A percentile compares a stretch with the other conserved stretches of the same genome.
Evolutionary conservation across 2,888 invertebrate genomes (phyloP).

Genomic region (Andricus curvator): DNA sequence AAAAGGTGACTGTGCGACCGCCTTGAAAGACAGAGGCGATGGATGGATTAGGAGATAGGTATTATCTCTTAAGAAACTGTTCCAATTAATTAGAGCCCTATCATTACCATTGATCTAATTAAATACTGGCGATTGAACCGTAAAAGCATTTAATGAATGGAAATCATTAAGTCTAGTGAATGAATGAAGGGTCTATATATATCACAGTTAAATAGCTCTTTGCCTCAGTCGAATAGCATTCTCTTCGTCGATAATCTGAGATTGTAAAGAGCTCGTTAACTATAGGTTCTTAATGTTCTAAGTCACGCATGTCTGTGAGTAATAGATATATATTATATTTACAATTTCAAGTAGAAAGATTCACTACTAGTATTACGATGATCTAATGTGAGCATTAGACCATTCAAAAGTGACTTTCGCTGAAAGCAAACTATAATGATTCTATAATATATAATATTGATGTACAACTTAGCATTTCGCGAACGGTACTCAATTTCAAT

Average conservation of each 20-base stretch:
- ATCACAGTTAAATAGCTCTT: background rate
- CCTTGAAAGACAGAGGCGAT: background rate
- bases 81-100: slow-evolving; percentile 9
- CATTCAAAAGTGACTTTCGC: slow-evolving; percentile 41
- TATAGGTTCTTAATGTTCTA: slow-evolving; percentile 20
- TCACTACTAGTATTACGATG: slow-evolving; percentile 5
- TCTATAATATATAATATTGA: background rate
- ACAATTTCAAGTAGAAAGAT: slow-evolving; percentile 6
- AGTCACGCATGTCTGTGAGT: slow-evolving; percentile 22
- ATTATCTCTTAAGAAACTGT: background rate
- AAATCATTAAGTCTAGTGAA: slow-evolving; percentile 22
- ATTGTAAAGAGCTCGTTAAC: slow-evolving; percentile 27
- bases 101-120: background rate
- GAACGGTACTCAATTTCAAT: background rate
- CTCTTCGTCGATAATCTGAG: slow-evolving; percentile 18
- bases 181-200: background rate
- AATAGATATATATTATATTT: slow-evolving; percentile 13
- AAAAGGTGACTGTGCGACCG: no score
- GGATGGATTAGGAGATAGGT: background rate
- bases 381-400: slow-evolving; percentile 20
- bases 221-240: background rate
- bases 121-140: background rate
- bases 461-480: background rate
- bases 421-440: slow-evolving; percentile 9
- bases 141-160: slow-evolving; percentile 21